phyloP scores from a whole-genome alignment of 2,888 invertebrate species.

The Augochlorella aurata region DNA sequence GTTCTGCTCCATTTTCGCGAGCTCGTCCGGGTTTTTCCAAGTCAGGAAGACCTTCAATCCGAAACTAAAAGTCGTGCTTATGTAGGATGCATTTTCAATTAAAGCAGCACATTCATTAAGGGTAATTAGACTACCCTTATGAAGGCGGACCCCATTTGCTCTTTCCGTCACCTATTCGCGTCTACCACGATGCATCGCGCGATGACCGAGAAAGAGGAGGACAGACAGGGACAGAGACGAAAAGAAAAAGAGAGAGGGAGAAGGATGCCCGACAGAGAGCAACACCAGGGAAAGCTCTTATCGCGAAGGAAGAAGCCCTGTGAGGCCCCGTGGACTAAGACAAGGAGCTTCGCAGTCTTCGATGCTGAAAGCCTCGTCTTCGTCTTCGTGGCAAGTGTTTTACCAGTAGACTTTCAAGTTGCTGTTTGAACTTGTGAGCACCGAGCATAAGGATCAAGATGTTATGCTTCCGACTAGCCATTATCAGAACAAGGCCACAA shows the following conservation, averaged over 20 bases:
- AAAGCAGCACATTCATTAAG: constrained; percentile 68
- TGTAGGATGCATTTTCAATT: constrained; percentile 60
- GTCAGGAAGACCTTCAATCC: constrained; percentile 40
- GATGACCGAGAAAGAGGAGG: constrained; percentile 26
- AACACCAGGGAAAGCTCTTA: constrained; percentile 51
- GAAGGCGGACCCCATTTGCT: constrained; percentile 15
- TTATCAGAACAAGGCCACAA: constrained; percentile 21
- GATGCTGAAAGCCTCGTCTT: constrained; percentile 42
- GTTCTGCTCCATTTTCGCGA: constrained; percentile 30
- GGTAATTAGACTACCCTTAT: constrained; percentile 61
- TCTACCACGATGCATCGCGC: constrained; percentile 46
- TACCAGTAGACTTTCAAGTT: constrained; percentile 39
- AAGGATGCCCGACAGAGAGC: not conserved
- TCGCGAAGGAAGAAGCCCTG: constrained; percentile 43
- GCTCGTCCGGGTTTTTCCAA: constrained; percentile 42
- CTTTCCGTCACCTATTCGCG: constrained; percentile 27
- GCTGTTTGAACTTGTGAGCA: constrained; percentile 4
- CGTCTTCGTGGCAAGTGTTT: constrained; percentile 35
- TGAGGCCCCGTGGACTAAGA: constrained; percentile 17
- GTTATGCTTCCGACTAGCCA: constrained; percentile 20
- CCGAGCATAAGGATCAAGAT: constrained; percentile 16
- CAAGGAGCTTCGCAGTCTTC: constrained; percentile 22
- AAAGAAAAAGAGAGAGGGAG: not conserved
- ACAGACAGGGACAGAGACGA: not conserved
- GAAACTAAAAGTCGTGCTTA: constrained; percentile 52